phyloP scores from a whole-genome alignment of 2,888 invertebrate species.

The Scrobipalpa costella region DNA sequence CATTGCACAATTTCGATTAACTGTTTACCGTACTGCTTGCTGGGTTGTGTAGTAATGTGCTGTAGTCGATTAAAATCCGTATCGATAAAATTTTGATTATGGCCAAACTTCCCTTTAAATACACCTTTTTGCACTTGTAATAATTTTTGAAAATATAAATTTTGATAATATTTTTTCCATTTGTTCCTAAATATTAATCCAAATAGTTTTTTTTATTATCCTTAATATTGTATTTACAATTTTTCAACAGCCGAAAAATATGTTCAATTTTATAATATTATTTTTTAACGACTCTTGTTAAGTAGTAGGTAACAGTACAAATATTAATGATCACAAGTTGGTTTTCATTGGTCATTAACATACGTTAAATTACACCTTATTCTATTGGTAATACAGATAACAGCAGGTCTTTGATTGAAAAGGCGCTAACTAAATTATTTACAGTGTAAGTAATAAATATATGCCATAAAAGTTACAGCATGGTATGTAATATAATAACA shows the following conservation, averaged over 20 bases:
- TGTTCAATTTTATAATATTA: conserved; percentile 80
- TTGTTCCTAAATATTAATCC: conserved; percentile 82
- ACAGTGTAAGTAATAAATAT: conserved; percentile 41
- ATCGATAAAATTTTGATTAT: conserved; percentile 71
- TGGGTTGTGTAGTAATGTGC: conserved; percentile 68
- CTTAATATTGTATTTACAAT: conserved; percentile 81
- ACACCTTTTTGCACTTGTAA: conserved; percentile 78
- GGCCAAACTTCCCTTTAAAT: conserved; percentile 79
- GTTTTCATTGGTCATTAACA: conserved; percentile 83
- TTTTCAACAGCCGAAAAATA: conserved; percentile 82
- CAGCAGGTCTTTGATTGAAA: conserved; percentile 71
- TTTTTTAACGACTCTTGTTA: conserved; percentile 82
- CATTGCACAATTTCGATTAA: conserved; percentile 69
- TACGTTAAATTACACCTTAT: conserved; percentile 79
- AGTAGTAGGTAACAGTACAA: conserved; percentile 83
- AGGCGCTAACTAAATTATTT: conserved; percentile 64
- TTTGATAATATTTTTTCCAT: conserved; percentile 79
- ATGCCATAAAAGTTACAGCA: neutral
- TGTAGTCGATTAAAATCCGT: conserved; percentile 76
- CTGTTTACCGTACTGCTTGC: conserved; percentile 77
- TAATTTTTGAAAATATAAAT: conserved; percentile 82
- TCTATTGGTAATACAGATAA: conserved; percentile 74
- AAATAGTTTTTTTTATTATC: conserved; percentile 81
- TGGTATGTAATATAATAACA: neutral
- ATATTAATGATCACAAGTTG: conserved; percentile 83